Evolutionary conservation across 2,797 vertebrate genomes (phyloP).

Genomic region (Simalia tracyae): DNA sequence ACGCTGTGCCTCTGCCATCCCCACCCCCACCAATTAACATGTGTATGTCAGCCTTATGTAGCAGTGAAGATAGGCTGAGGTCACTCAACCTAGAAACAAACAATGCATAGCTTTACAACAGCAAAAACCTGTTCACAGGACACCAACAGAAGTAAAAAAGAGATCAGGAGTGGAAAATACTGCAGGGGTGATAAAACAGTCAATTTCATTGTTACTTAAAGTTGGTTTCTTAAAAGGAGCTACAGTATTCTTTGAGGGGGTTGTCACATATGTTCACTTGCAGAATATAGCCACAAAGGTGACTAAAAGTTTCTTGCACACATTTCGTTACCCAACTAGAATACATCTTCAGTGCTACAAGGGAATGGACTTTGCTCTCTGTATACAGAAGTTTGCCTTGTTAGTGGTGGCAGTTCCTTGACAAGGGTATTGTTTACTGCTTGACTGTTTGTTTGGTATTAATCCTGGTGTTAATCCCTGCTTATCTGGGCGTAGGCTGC

Average conservation of each 20-base stretch:
- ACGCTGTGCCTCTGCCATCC: not conserved
- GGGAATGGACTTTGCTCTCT: too few relatives aligned
- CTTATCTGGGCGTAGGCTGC: too few relatives aligned
- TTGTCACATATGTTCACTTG: not conserved
- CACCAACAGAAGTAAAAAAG: not conserved
- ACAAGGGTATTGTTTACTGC: too few relatives aligned
- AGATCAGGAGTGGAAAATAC: not conserved
- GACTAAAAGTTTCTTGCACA: not conserved
- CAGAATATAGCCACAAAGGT: not conserved
- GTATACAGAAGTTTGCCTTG: too few relatives aligned
- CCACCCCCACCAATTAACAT: conserved; percentile 1
- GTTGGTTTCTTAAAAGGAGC: not conserved
- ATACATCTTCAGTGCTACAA: too few relatives aligned
- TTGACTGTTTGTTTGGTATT: too few relatives aligned
- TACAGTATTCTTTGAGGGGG: not conserved
- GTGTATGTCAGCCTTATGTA: conserved; percentile 5
- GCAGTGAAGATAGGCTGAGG: not conserved
- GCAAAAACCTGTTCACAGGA: not conserved
- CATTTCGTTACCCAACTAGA: too few relatives aligned
- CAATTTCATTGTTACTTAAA: not conserved
- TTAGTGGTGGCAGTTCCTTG: too few relatives aligned
- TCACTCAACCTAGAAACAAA: not conserved
- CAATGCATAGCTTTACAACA: not conserved
- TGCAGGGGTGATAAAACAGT: not conserved
- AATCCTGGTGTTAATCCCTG: too few relatives aligned